These are phyloP conservation scores for Drepana falcataria DNA, from an alignment of 2,888 invertebrate genomes.

Conservation along the genomic window DNA sequence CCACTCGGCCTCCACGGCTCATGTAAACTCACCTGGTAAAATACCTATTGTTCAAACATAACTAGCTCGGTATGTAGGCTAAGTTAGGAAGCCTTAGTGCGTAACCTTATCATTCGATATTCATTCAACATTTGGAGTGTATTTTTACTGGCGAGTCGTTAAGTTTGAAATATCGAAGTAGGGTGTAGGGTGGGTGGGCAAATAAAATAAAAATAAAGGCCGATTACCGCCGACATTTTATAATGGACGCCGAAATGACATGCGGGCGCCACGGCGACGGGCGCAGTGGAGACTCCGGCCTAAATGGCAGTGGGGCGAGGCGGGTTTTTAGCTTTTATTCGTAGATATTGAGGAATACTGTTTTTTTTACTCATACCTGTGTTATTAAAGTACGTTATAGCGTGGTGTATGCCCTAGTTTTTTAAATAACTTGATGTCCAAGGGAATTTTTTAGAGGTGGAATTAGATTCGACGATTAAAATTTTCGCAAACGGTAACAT, in stretches of 20 bases:
- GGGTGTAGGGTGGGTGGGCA: slow-evolving; percentile 51
- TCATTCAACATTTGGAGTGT: slow-evolving; percentile 61
- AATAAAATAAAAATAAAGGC: slow-evolving; percentile 77
- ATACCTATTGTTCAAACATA: no score
- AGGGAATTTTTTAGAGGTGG: no score
- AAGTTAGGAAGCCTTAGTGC: background rate
- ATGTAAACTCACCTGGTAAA: no score
- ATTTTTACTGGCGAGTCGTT: slow-evolving; percentile 73
- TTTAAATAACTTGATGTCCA: no score
- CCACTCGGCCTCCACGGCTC: no score
- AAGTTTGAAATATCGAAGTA: slow-evolving; percentile 74
- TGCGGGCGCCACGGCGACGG: slow-evolving; percentile 67
- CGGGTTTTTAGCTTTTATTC: slow-evolving; percentile 4
- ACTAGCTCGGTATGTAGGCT: no score
- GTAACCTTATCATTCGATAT: slow-evolving; percentile 46
- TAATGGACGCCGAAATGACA: slow-evolving; percentile 74
- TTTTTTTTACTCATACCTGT: no score
- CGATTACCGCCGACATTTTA: slow-evolving; percentile 76
- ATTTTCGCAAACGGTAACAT: no score
- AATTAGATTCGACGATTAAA: no score
- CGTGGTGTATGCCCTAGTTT: no score
- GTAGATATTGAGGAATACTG: background rate
- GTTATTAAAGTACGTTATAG: no score
- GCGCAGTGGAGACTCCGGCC: slow-evolving; percentile 4
- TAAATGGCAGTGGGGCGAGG: slow-evolving; percentile 27